Base-by-base conservation (phyloP, 1,140 invertebrate genomes). In the Procambarus clarkii region DNA sequence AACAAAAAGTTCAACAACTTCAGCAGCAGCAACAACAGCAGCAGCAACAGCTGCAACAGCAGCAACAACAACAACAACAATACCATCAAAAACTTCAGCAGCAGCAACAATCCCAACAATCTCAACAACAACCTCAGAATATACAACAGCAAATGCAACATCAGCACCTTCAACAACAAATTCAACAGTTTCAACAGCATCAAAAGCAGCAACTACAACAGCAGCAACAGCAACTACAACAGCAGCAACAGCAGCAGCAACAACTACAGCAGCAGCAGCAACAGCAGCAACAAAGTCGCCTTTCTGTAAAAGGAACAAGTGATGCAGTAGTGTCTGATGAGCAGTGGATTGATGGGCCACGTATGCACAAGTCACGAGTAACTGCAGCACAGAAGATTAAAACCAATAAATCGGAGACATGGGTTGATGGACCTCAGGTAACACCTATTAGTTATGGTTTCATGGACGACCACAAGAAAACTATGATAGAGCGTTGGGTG, bases 291-390 rank as follows among this genome's bases (percentile, higher is more conserved):
- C 84, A 80, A 82, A 76, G 58, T 48, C 76, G 76, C 44, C 76
- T 60, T 48, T 44, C 11, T 60, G 58, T 64, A 78, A 87, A 86
- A 45, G 84, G 54, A 21, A 69, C 82, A 58, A n/a, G 69, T 79
- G 91, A 92, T 64, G 87, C 71, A n/a, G 85, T 89, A 34, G 78
- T 91, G 15, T 96, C 96, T 91, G 98, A 98, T 93, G 98, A 99
- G 94, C 97, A 98, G 93, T 99, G 98, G 98, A 98, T 99, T 87
- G 98, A 99, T 95, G 98, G 98, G 3, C 98, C 98, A 0, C 96
- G 97, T 93, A 97, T 98, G 92, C 97, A 97, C 0, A 97, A 97
- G 79, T 93, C 94, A 11, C 91, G 93, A 18, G 93, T 94, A 2
- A 87, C 83, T 74, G 93, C 93, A 69, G 90, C 93, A 21, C 93